These are phyloP conservation scores for Anadara kagoshimensis DNA, from an alignment of 1,140 invertebrate genomes.

Conservation along the genomic window DNA sequence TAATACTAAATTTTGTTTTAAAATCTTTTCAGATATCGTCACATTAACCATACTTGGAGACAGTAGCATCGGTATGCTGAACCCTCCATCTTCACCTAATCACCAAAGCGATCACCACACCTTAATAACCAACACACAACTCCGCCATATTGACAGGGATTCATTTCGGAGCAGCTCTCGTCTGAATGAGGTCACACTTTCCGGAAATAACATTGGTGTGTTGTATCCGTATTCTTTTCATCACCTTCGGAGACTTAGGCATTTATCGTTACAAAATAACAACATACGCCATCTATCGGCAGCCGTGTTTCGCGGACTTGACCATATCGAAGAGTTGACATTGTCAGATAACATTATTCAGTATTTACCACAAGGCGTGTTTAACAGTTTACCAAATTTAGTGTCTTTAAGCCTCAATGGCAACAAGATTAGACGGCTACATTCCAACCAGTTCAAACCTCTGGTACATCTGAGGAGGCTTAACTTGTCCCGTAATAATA, in stretches of 20 bases:
- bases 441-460: slow-evolving; percentile 17
- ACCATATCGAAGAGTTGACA: slow-evolving; percentile 13
- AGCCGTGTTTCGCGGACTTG: slow-evolving; percentile 24
- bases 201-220: slow-evolving; percentile 25
- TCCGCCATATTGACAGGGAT: slow-evolving; percentile 7
- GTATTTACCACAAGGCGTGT: slow-evolving; percentile 19
- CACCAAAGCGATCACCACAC: slow-evolving; percentile 4
- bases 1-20: neutral
- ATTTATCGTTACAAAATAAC: slow-evolving; percentile 28
- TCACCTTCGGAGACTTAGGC: slow-evolving; percentile 17
- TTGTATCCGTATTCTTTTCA: slow-evolving; percentile 29
- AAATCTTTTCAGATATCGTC: slow-evolving; percentile 10
- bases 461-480: slow-evolving; percentile 14
- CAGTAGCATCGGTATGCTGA: neutral
- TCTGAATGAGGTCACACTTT: slow-evolving; percentile 25
- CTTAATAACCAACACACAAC: slow-evolving; percentile 9
- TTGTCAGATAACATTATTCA: slow-evolving; percentile 33
- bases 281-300: slow-evolving; percentile 33
- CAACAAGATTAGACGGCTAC: slow-evolving; percentile 28
- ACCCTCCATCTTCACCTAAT: neutral
- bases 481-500: slow-evolving; percentile 31
- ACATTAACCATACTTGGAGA: slow-evolving; percentile 28
- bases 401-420: slow-evolving; percentile 20
- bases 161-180: slow-evolving; percentile 26
- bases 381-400: slow-evolving; percentile 21